Conservation (phyloP, 2,113 vertebrate genomes). For the Leiothrix lutea region DNA sequence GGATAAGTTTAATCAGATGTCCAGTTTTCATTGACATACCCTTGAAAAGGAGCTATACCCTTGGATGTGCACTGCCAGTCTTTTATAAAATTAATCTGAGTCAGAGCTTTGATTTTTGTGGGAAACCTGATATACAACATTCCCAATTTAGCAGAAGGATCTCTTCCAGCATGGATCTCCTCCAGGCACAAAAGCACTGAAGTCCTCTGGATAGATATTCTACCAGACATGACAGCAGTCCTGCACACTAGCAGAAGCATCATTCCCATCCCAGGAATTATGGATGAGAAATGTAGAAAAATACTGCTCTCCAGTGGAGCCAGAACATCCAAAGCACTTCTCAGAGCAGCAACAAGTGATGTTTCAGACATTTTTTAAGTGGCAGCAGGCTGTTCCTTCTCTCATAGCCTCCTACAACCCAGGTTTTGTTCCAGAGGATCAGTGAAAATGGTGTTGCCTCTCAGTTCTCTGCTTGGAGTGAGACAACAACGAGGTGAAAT, state of each 20-base stretch:
- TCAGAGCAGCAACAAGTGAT: neutral
- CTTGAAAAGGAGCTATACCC: neutral
- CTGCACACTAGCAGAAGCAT: neutral
- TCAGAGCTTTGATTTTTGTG: neutral
- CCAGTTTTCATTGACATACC: neutral
- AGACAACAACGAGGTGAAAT: rapidly evolving
- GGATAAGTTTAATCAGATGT: neutral
- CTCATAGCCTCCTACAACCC: neutral
- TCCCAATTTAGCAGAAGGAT: neutral
- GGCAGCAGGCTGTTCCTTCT: neutral
- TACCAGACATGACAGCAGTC: neutral
- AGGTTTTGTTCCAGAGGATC: neutral
- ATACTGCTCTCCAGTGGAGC: constrained; percentile 31
- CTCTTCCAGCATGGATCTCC: neutral
- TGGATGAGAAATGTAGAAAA: neutral
- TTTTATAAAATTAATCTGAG: neutral
- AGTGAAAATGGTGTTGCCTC: neutral
- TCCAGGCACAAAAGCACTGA: neutral
- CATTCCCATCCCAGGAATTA: neutral
- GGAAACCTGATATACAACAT: neutral
- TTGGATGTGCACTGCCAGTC: neutral
- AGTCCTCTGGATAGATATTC: neutral
- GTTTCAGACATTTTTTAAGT: neutral
- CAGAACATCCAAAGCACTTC: neutral
- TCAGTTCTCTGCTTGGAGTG: neutral